Evolutionary conservation across 1,140 invertebrate genomes (phyloP), one percentile per base, ranked within the genome.

Genomic region (Drosophila yakuba): DNA sequence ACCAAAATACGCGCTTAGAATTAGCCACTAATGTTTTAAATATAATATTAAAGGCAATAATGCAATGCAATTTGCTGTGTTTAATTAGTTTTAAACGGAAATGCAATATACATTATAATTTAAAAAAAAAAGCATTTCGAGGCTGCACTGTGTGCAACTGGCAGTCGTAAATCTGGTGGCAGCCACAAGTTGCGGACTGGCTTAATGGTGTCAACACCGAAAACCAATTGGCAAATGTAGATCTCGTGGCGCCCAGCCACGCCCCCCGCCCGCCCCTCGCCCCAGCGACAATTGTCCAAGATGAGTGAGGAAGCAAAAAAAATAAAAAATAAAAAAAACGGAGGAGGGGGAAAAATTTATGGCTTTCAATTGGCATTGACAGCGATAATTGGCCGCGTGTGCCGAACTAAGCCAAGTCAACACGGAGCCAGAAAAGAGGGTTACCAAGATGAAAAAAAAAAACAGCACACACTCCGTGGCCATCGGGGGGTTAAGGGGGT

Each of bases 311-410:
- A 32, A 32, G 8, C 32, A 10, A 8, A 32, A 32, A 32, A 25
- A 25, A n/a, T n/a, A 36, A 17, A 11, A 38, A 15, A 38, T 10
- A 6, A 7, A n/a, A 32, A 4, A 17, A 17, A n/a, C n/a, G 0
- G 17, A 17, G 28, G n/a, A 23, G 14, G 51, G 43, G 72, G 48
- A 78, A 36, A 78, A 83, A 81, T 81, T 74, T 83, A 83, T 78
- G 74, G 79, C 79, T 81, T 81, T 83, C 74, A 83, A 83, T 75
- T 81, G 79, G 61, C 74, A 81, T 63, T 78, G 79, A 78, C 79
- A 67, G 79, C 79, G 62, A 74, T 81, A 81, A 81, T 81, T 81
- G 79, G 67, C 55, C 43, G 62, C 44, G 71, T 74, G 73, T 74
- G 69, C 38, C 69, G 44, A 38, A 36, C 39, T 55, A 35, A 60